A percentile compares a stretch with the other conserved stretches of the same genome.
Conservation (phyloP, 2,113 vertebrate species). For the Hyperoodon ampullatus region DNA sequence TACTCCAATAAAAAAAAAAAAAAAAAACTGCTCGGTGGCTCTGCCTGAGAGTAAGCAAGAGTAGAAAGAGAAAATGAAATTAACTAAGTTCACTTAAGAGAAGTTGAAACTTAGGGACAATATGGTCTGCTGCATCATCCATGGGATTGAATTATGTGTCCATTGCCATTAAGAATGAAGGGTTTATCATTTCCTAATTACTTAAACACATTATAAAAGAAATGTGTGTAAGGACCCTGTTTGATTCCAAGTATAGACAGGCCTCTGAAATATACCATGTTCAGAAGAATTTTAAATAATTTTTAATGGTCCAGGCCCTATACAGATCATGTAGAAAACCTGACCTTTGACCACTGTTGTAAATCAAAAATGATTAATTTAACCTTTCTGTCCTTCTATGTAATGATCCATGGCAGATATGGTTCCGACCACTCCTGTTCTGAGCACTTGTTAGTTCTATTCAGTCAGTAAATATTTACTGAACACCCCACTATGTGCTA, state of each 20-base stretch:
- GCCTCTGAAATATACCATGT: background rate
- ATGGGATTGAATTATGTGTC: background rate
- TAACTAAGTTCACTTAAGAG: background rate
- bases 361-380: background rate
- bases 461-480: background rate
- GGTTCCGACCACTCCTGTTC: background rate
- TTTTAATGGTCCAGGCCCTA: background rate
- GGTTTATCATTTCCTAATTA: background rate
- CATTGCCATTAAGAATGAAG: background rate
- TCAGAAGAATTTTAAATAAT: conserved; percentile 4
- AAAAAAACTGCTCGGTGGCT: background rate
- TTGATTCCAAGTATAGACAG: background rate
- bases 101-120: background rate
- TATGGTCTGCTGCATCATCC: background rate
- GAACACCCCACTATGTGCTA: background rate
- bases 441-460: background rate
- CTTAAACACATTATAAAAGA: background rate
- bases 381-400: background rate
- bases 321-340: background rate
- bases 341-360: background rate
- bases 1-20: too few relatives aligned
- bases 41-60: background rate
- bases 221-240: background rate
- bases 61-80: background rate
- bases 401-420: background rate